Percentiles rank a stretch among this genome's conserved stretches.
phyloP scores from a whole-genome alignment of 2,113 vertebrate species.

The Bungarus multicinctus region DNA sequence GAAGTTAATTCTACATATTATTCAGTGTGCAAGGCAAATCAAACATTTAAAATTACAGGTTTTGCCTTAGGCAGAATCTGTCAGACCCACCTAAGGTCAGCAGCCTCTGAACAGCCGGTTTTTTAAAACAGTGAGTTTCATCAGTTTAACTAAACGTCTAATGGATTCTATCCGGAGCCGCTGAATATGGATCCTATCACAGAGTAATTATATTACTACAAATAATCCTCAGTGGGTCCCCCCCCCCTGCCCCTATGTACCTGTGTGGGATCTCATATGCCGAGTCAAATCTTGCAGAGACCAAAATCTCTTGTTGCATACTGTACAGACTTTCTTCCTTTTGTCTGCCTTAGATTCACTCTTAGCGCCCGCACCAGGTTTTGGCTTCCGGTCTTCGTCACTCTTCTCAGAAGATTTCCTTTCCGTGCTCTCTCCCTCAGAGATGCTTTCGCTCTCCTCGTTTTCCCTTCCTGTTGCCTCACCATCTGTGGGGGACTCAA shows the following conservation, averaged over 20 bases:
- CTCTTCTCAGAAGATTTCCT: constrained; percentile 78
- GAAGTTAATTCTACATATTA: not conserved
- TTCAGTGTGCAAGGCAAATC: not conserved
- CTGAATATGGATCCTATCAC: not conserved
- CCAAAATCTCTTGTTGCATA: constrained; percentile 97
- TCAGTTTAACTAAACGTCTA: not conserved
- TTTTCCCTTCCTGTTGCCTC: constrained; percentile 64
- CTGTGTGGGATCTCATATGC: constrained; percentile 97
- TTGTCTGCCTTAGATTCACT: constrained; percentile 85
- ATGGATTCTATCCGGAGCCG: not conserved
- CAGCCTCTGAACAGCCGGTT: not conserved
- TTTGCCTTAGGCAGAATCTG: not conserved
- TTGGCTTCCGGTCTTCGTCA: constrained; percentile 82
- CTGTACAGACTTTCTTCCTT: constrained; percentile 95
- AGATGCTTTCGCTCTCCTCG: constrained; percentile 73
- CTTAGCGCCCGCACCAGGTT: constrained; percentile 71
- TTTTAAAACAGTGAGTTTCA: not conserved
- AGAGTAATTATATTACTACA: too few species aligned
- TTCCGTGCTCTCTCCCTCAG: constrained; percentile 76
- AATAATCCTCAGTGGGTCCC: constrained; percentile 14
- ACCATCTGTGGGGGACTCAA: constrained; percentile 56
- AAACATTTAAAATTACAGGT: not conserved
- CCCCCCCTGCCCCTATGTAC: constrained; percentile 64
- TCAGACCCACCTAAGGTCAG: not conserved
- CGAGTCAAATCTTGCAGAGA: constrained; percentile 96